Evolutionary conservation across 1,140 invertebrate genomes (phyloP).

Genomic region (Drosophila orosa): DNA sequence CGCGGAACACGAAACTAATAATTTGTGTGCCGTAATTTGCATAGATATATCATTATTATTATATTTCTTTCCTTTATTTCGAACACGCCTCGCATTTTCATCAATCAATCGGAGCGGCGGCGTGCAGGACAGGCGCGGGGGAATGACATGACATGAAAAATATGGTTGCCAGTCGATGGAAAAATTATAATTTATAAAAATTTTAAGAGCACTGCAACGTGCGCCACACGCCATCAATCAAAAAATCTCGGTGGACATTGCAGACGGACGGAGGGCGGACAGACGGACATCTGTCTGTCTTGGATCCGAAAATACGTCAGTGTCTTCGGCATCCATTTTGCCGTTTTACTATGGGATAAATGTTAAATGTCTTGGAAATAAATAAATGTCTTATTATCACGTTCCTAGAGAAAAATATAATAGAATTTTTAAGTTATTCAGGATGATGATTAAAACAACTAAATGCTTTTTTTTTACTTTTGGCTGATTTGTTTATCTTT

Average conservation of each 20-base stretch:
- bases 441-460: background rate
- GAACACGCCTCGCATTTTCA: conserved; percentile 76
- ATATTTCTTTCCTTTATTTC: conserved; percentile 58
- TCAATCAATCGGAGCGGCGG: conserved; percentile 65
- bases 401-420: background rate
- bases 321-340: background rate
- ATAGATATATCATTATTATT: conserved; percentile 82
- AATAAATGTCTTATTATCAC: background rate
- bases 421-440: too few relatives aligned
- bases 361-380: background rate
- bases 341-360: background rate
- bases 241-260: conserved; percentile 65
- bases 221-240: conserved; percentile 74
- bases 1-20: conserved; percentile 72
- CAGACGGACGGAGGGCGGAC: conserved; percentile 23
- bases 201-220: conserved; percentile 71
- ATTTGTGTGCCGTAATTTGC: conserved; percentile 73
- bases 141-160: conserved; percentile 72
- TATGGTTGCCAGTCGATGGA: conserved; percentile 70
- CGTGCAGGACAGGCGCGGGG: conserved; percentile 5
- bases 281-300: conserved; percentile 36
- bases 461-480: background rate
- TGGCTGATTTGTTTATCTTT: background rate
- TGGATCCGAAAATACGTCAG: conserved; percentile 10
- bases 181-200: conserved; percentile 81